Conservation (phyloP, 2,888 invertebrate genomes). For the Perithous albicinctus region DNA sequence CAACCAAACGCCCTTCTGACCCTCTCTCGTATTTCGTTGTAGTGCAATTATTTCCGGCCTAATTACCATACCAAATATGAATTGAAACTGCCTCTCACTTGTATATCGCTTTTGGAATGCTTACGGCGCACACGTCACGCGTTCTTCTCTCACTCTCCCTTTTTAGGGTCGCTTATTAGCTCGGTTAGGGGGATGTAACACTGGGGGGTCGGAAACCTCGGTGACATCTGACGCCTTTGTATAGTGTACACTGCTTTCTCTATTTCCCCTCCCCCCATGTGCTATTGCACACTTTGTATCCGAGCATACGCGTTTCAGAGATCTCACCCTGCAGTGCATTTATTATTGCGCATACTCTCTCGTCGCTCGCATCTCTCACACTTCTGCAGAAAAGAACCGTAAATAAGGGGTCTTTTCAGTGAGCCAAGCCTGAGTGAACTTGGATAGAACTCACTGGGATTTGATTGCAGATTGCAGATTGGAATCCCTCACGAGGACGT, state of each 20-base stretch:
- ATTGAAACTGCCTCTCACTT: slow-evolving; percentile 77
- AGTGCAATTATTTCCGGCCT: slow-evolving; percentile 80
- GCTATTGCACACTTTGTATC: slow-evolving; percentile 26
- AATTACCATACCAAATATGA: slow-evolving; percentile 84
- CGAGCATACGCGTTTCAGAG: slow-evolving; percentile 33
- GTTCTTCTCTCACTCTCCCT: slow-evolving; percentile 71
- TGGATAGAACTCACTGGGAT: slow-evolving; percentile 76
- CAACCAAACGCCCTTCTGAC: slow-evolving; percentile 60
- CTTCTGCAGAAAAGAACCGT: slow-evolving; percentile 72
- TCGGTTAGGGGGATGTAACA: slow-evolving; percentile 77
- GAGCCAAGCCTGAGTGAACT: slow-evolving; percentile 73
- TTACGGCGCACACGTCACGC: slow-evolving; percentile 72
- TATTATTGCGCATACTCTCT: slow-evolving; percentile 2
- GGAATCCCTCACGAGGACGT: slow-evolving; percentile 59
- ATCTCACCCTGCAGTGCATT: slow-evolving; percentile 38
- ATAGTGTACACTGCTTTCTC: slow-evolving; percentile 68
- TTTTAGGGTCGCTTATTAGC: slow-evolving; percentile 83
- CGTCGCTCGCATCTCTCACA: slow-evolving; percentile 48
- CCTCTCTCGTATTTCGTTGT: slow-evolving; percentile 68
- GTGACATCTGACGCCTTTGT: slow-evolving; percentile 78
- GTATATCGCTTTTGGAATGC: slow-evolving; percentile 51
- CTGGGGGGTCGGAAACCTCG: slow-evolving; percentile 70
- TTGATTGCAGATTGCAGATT: slow-evolving; percentile 77
- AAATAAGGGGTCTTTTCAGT: slow-evolving; percentile 76
- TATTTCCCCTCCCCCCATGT: slow-evolving; percentile 45